Evolutionary conservation across 2,888 invertebrate genomes (phyloP).

Genomic region (Beris chalybata): DNA sequence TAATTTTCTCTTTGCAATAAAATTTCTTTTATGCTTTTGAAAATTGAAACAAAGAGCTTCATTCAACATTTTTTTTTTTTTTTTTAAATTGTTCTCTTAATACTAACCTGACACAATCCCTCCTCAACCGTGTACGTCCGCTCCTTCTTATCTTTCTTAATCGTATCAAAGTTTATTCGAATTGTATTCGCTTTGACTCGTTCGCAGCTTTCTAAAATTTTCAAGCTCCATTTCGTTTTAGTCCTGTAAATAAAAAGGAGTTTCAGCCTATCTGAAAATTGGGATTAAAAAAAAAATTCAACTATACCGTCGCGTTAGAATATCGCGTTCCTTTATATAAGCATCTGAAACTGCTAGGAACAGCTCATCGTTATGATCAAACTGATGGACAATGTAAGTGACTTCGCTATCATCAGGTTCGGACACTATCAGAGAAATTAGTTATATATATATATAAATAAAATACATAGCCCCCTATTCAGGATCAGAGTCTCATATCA

Average conservation of each 20-base stretch:
- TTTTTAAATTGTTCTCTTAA: too few species aligned
- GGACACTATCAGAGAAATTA: constrained; percentile 44
- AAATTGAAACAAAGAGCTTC: too few species aligned
- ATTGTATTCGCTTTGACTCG: constrained; percentile 57
- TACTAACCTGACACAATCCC: constrained; percentile 60
- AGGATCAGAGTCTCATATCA: too few species aligned
- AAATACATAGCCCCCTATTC: too few species aligned
- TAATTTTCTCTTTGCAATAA: too few species aligned
- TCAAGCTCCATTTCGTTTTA: constrained; percentile 59
- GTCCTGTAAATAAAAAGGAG: constrained; percentile 45
- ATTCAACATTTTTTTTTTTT: too few species aligned
- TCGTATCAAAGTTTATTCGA: constrained; percentile 65
- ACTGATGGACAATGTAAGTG: constrained; percentile 49
- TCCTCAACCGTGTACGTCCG: constrained; percentile 62
- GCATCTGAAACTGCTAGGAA: constrained; percentile 58
- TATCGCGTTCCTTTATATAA: constrained; percentile 60
- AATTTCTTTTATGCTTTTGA: too few species aligned
- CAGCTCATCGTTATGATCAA: constrained; percentile 53
- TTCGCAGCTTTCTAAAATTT: constrained; percentile 59
- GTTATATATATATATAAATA: background rate
- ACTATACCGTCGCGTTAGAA: constrained; percentile 52
- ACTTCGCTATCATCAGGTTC: constrained; percentile 55
- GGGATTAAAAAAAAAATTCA: too few species aligned
- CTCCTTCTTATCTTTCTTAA: constrained; percentile 61
- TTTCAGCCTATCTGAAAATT: background rate